Evolutionary conservation across 2,888 invertebrate species (phyloP), one percentile per base, ranked within the genome.

Genomic region (Perithous albicinctus): DNA sequence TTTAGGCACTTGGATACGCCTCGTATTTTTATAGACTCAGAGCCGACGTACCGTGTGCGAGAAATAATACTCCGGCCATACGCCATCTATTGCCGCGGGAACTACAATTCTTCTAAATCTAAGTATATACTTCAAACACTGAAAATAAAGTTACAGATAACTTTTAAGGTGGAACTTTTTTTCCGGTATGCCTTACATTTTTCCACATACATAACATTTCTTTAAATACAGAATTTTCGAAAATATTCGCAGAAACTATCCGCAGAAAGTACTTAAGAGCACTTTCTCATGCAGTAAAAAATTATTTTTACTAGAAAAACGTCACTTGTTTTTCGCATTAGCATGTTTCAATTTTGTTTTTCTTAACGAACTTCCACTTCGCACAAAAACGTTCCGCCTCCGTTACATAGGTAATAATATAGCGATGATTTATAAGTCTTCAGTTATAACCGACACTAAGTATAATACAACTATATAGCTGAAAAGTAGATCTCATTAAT

Each of bases 401-500:
- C 8, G 15, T 32, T 56, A 5, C 1, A 23, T 32, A 32, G 18
- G n/a, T 15, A 51, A 32, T 59, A 59, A 59, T 32, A 32, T 12
- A n/a, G n/a, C 18, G 59, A 35, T 15, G 32, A 59, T 59, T 32
- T 35, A 59, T 4, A 32, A 32, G 35, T 1, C 8, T 32, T 35
- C 18, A 23, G 18, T 59, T 59, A n/a, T n/a, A n/a, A n/a, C 29
- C 35, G 4, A 1, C 46, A 20, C 48, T 32, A 66, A 66, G 48
- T 66, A 66, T 48, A 59, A 35, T 23, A 8, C 35, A 75, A 76
- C 38, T 59, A 29, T 59, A 43, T 5, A 12, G 46, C 41, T 10
- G 67, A 66, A 72, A 72, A 79, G 75, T 79, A 51, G 72, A 82
- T 32, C 78, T 79, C 82, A 82, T 82, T 82, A 82, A 82, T 82